Base-by-base conservation (phyloP, 2,113 vertebrate species). In the Ophiodon elongatus region DNA sequence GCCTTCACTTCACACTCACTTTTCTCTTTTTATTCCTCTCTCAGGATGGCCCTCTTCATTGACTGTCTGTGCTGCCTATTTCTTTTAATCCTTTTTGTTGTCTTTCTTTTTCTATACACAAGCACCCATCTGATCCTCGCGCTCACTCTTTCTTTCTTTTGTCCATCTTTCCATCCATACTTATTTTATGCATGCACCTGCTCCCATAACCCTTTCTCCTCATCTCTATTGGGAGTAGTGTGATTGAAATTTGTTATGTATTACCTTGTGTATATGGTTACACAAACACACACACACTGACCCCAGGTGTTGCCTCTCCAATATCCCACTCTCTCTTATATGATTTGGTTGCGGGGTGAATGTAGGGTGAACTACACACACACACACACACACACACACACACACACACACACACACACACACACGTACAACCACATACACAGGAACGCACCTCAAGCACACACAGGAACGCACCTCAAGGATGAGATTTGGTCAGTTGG, bases 201-300 rank as follows among this genome's bases (percentile, higher is more conserved):
- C 80, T 85, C 82, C 88, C 68, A n/a, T 56, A 79, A 73, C 39
- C 82, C 76, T 56, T 27, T 71, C 29, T 59, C 73, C 78, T 84
- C 73, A 60, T 87, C 80, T 84, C 80, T 81, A 77, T 85, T 65
- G 83, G 66, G 76, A 85, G 15, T 17, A 62, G 63, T 71, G 85
- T 50, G 79, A 90, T 92, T 88, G 88, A 89, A 91, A 89, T 89
- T 76, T 83, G 85, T 91, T 85, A 82, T 91, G 85, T 68, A 88
- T 86, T 89, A 88, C 84, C 83, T 72, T 80, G 80, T 69, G 83
- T 79, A 67, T 85, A 62, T 67, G 35, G 74, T 47, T 83, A 65
- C 69, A 59, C 56, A 63, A 3, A 56, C 77, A 76, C 62, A 83
- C 41, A 56, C 43, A 84, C 54, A 56, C 80, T 89, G 83, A 92